These are phyloP conservation scores for Melanotaenia boesemani DNA, from an alignment of 2,797 vertebrate genomes.

Conservation along the genomic window DNA sequence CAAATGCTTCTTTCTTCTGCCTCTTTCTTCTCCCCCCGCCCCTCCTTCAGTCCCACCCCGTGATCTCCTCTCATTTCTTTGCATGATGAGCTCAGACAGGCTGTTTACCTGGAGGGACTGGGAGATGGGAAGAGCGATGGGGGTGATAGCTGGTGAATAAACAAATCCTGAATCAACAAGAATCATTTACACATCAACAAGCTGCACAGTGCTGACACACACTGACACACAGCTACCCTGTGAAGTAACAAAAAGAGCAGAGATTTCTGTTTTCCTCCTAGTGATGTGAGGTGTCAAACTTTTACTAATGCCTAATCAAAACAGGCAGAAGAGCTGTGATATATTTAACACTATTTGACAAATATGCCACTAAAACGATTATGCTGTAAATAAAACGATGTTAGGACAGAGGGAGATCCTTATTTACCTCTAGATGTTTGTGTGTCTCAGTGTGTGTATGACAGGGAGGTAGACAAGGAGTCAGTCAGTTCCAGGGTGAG, in stretches of 20 bases:
- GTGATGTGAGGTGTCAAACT: conserved; percentile 17
- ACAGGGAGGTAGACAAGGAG: conserved; percentile 43
- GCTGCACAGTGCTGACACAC: neutral
- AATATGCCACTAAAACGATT: conserved; percentile 15
- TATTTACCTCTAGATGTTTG: neutral
- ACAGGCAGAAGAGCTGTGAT: neutral
- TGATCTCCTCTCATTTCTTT: conserved; percentile 43
- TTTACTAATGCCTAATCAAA: conserved; percentile 5
- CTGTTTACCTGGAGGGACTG: conserved; percentile 62
- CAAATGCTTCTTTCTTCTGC: conserved; percentile 51
- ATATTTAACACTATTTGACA: neutral
- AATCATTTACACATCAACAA: conserved; percentile 17
- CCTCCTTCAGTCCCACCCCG: neutral
- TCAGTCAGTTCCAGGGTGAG: conserved; percentile 68
- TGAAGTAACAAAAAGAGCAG: conserved; percentile 23
- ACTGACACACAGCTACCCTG: neutral
- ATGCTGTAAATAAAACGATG: conserved; percentile 33
- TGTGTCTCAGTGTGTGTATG: conserved; percentile 32
- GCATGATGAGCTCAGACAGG: conserved; percentile 49
- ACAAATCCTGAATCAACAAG: conserved; percentile 51
- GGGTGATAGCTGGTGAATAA: conserved; percentile 60
- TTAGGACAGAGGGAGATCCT: conserved; percentile 12
- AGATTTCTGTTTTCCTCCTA: neutral
- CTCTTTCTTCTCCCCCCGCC: conserved; percentile 8
- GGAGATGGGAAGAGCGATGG: conserved; percentile 39